Evolutionary conservation across 2,797 vertebrate species (phyloP).

Genomic region (Lates japonicus): DNA sequence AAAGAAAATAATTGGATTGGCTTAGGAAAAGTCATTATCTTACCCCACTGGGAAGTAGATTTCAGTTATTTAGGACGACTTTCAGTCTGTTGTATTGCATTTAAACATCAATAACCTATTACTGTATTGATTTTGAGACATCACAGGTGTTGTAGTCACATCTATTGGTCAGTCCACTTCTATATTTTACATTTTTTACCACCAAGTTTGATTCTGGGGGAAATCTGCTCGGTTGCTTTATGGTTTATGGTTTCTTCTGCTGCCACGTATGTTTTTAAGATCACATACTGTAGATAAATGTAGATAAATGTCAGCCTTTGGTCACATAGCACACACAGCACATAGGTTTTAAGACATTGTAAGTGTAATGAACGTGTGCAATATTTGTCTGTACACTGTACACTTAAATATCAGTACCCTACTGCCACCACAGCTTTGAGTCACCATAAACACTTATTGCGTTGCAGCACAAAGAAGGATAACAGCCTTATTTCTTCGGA

Average conservation of each 20-base stretch:
- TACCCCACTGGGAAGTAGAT: not conserved
- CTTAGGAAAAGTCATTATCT: not conserved
- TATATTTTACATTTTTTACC: no score
- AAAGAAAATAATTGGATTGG: not conserved
- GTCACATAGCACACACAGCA: no score
- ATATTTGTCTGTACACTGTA: no score
- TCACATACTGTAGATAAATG: not conserved
- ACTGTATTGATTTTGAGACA: not conserved
- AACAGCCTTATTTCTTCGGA: no score
- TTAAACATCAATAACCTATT: not conserved
- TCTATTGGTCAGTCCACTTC: no score
- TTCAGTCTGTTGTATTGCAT: not conserved
- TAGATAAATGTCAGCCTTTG: not conserved
- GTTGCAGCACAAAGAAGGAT: not conserved
- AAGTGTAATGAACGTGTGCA: not conserved
- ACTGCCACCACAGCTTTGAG: not conserved
- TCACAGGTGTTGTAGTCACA: no score
- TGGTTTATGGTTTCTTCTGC: no score
- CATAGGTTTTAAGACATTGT: not conserved
- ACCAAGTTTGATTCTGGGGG: no score
- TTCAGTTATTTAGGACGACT: not conserved
- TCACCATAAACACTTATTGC: not conserved
- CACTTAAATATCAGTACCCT: not conserved
- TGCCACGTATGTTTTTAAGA: no score
- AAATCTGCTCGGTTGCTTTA: no score